These are phyloP conservation scores for Augochlorella aurata DNA, from an alignment of 2,888 invertebrate genomes.

Conservation along the genomic window DNA sequence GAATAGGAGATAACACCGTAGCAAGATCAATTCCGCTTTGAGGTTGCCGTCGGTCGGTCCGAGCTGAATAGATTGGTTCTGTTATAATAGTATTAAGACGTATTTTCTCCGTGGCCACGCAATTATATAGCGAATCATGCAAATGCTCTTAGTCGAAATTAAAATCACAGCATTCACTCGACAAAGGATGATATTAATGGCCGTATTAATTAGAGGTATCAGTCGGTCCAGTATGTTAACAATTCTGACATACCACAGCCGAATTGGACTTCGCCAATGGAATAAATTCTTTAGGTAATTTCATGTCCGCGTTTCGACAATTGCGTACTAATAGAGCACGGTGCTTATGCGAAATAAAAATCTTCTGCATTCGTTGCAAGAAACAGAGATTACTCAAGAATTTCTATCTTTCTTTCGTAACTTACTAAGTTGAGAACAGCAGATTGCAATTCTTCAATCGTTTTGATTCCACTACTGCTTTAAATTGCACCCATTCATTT, in stretches of 20 bases:
- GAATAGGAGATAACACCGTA: slow-evolving; percentile 67
- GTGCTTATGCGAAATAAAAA: no score
- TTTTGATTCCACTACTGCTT: no score
- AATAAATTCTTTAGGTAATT: background rate
- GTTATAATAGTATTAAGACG: slow-evolving; percentile 63
- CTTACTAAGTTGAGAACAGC: no score
- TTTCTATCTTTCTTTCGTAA: no score
- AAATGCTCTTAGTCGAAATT: slow-evolving; percentile 30
- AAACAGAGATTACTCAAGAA: no score
- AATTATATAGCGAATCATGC: slow-evolving; percentile 41
- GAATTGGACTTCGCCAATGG: background rate
- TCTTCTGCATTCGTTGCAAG: no score
- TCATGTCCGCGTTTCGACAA: background rate
- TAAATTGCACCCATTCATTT: no score
- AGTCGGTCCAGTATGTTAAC: background rate
- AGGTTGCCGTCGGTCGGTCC: slow-evolving; percentile 53
- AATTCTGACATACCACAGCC: background rate
- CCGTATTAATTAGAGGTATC: background rate
- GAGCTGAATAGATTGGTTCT: slow-evolving; percentile 58
- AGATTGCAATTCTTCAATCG: no score
- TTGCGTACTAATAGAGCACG: background rate
- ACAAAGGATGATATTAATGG: background rate
- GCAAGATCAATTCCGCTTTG: slow-evolving; percentile 68
- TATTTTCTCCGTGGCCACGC: slow-evolving; percentile 48
- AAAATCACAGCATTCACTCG: background rate